Conservation (phyloP, 1,140 invertebrate species). For the Hormaphis cornu region DNA sequence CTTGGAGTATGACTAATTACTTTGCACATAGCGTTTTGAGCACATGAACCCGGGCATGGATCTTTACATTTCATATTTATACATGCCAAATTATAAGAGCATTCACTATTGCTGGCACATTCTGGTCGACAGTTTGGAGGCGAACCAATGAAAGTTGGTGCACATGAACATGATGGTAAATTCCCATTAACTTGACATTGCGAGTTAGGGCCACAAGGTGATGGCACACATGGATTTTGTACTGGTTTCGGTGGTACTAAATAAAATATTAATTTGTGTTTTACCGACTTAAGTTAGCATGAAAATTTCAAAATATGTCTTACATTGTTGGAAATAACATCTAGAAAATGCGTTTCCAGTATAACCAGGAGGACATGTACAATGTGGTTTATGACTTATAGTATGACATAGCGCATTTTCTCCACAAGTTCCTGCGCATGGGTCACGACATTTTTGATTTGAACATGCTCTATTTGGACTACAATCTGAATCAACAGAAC, state of each 20-base stretch:
- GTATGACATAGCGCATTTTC: slow-evolving; percentile 59
- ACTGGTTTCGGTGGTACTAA: slow-evolving; percentile 32
- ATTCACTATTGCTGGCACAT: slow-evolving; percentile 43
- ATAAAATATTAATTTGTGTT: neutral
- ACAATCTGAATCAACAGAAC: slow-evolving; percentile 65
- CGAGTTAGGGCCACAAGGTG: slow-evolving; percentile 45
- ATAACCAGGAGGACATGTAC: slow-evolving; percentile 51
- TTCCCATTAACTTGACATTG: slow-evolving; percentile 42
- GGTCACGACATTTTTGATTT: slow-evolving; percentile 67
- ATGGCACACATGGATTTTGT: slow-evolving; percentile 43
- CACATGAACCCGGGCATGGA: slow-evolving; percentile 44
- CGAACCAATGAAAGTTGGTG: slow-evolving; percentile 41
- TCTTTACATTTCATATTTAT: slow-evolving; percentile 43
- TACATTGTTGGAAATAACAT: slow-evolving; percentile 43
- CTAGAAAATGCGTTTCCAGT: slow-evolving; percentile 57
- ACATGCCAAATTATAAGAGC: slow-evolving; percentile 43
- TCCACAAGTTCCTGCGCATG: slow-evolving; percentile 67
- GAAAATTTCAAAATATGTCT: neutral
- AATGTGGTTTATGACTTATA: slow-evolving; percentile 55
- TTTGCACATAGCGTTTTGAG: slow-evolving; percentile 44
- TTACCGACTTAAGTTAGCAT: neutral
- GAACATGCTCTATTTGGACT: slow-evolving; percentile 57
- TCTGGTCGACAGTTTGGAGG: slow-evolving; percentile 41
- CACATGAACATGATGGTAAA: slow-evolving; percentile 43
- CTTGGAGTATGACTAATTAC: slow-evolving; percentile 45